A percentile compares a stretch with the other conserved stretches of the same genome.
Conservation (phyloP, 2,888 invertebrate genomes). For the Eustalomyia histrio region DNA sequence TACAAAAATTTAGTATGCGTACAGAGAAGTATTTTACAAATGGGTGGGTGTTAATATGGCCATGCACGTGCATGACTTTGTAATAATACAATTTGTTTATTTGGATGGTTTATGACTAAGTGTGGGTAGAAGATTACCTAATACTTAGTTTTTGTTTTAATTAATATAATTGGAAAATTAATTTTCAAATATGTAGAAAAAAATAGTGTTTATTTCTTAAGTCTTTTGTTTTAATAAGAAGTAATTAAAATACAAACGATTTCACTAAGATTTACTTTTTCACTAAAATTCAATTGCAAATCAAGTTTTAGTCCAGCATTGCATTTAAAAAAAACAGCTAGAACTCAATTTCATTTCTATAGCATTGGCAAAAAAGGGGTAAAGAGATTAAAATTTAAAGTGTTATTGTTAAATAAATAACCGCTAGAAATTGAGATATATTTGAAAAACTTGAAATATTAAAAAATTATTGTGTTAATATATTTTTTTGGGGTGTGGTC, state of each 20-base stretch:
- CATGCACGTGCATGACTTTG: conserved; percentile 48
- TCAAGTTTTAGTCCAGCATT: neutral
- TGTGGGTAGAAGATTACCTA: conserved; percentile 34
- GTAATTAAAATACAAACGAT: neutral
- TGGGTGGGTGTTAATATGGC: conserved; percentile 31
- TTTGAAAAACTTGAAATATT: too few relatives aligned
- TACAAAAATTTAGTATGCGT: conserved; percentile 14
- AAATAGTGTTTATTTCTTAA: neutral
- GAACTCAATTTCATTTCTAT: too few relatives aligned
- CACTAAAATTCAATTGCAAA: neutral
- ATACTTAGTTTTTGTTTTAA: neutral
- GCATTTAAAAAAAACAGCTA: too few relatives aligned
- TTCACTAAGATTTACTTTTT: neutral
- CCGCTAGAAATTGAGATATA: too few relatives aligned
- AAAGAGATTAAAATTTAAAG: too few relatives aligned
- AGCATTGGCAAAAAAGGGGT: too few relatives aligned
- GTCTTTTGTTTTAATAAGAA: neutral
- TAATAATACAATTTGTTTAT: conserved; percentile 5
- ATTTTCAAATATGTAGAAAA: neutral
- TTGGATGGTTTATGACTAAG: neutral
- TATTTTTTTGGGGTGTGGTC: too few relatives aligned
- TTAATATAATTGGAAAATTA: neutral
- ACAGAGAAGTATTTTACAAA: conserved; percentile 17
- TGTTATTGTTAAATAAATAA: too few relatives aligned
- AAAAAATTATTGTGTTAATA: too few relatives aligned